Conservation (phyloP, 1,140 invertebrate genomes). For the Bombus superbus region DNA sequence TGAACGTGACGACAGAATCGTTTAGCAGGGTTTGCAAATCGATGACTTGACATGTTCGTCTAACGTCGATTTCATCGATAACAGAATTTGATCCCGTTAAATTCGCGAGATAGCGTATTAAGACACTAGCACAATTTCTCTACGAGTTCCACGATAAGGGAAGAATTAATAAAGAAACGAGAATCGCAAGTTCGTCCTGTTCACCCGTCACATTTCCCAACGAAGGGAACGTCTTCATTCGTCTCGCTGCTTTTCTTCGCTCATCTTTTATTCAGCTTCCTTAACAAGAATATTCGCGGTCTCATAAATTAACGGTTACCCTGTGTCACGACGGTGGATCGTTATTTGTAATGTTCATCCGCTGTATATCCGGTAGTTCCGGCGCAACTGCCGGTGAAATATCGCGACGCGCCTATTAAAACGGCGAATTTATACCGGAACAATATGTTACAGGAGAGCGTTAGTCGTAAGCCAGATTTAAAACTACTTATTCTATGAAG, state of each 20-base stretch:
- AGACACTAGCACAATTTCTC: background rate
- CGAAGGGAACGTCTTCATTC: background rate
- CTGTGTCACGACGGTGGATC: background rate
- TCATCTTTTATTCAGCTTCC: slow-evolving; percentile 39
- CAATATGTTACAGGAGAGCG: slow-evolving; percentile 14
- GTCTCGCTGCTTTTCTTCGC: background rate
- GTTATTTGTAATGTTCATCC: slow-evolving; percentile 38
- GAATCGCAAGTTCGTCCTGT: background rate
- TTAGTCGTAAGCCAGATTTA: slow-evolving; percentile 42
- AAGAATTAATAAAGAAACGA: slow-evolving; percentile 1
- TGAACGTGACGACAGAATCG: background rate
- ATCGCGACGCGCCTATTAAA: slow-evolving; percentile 36
- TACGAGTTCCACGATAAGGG: background rate
- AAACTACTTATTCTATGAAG: slow-evolving; percentile 30
- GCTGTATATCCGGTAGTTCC: background rate
- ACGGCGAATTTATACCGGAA: slow-evolving; percentile 32
- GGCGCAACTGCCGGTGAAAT: slow-evolving; percentile 9
- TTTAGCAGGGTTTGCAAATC: background rate
- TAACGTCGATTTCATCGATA: background rate
- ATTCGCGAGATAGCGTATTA: background rate
- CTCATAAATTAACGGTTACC: slow-evolving; percentile 37
- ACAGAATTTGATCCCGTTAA: background rate
- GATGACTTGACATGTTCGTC: slow-evolving; percentile 10
- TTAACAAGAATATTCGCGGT: background rate
- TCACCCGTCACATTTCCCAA: background rate